Evolutionary conservation across 2,797 vertebrate species (phyloP).

Genomic region (Anas bernieri): DNA sequence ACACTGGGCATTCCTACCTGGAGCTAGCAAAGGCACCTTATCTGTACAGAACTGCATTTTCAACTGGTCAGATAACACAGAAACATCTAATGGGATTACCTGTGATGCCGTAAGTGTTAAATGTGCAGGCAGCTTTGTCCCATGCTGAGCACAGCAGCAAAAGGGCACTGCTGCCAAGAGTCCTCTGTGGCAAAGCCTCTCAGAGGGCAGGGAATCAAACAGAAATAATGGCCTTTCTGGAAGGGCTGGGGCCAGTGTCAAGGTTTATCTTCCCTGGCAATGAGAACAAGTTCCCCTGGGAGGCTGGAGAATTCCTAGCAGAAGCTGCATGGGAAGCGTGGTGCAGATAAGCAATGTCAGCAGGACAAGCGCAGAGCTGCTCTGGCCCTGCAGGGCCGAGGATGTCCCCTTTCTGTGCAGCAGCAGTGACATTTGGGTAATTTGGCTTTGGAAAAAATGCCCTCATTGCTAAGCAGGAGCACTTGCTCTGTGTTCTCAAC

Average conservation of each 20-base stretch:
- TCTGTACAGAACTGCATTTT: not conserved
- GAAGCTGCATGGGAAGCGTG: not conserved
- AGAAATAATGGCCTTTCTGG: not conserved
- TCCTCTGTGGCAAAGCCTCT: not conserved
- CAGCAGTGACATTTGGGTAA: accelerated
- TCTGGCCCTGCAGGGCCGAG: accelerated
- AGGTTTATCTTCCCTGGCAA: not conserved
- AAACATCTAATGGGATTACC: not conserved
- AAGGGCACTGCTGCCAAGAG: not conserved
- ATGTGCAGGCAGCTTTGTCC: not conserved
- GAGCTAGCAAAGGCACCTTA: not conserved
- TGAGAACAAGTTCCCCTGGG: not conserved
- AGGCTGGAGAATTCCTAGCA: not conserved
- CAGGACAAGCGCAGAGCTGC: not conserved
- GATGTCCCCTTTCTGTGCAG: not conserved
- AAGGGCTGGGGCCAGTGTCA: not conserved
- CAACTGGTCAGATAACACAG: not conserved
- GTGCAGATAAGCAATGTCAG: not conserved
- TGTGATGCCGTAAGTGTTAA: not conserved
- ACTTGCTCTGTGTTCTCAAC: not conserved
- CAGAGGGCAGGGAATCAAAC: not conserved
- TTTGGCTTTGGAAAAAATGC: not conserved
- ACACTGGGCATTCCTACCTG: not conserved
- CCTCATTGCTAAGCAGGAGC: not conserved
- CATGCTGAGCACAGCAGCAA: not conserved